Percentiles rank a stretch among this genome's conserved stretches.
These are phyloP conservation scores for Rotaria sp. DNA, from an alignment of 2,888 invertebrate species.

Conservation along the genomic window DNA sequence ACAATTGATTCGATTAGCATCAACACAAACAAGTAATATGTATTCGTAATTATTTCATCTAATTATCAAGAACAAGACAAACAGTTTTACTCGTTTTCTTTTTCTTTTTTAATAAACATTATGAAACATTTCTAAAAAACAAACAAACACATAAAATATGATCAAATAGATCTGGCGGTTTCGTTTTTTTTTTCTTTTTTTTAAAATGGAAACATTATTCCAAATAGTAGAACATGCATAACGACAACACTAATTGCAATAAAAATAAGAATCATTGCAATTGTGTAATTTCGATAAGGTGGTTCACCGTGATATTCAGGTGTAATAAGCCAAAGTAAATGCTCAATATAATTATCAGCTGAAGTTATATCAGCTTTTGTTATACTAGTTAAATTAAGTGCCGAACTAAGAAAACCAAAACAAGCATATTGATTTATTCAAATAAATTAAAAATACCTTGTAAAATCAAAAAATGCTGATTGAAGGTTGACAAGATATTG, in stretches of 20 bases:
- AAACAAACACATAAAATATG: background rate
- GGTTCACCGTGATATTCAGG: background rate
- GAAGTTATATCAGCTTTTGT: background rate
- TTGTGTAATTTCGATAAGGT: background rate
- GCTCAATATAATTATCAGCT: background rate
- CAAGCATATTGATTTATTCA: background rate
- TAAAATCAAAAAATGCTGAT: slow-evolving; percentile 6
- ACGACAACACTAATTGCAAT: background rate
- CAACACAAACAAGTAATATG: background rate
- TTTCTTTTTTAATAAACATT: background rate
- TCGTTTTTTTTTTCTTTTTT: background rate
- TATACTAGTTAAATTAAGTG: background rate
- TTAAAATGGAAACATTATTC: background rate
- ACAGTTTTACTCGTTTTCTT: background rate
- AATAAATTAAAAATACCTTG: background rate
- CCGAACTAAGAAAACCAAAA: background rate
- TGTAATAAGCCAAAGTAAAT: slow-evolving; percentile 18
- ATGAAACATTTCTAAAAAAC: background rate
- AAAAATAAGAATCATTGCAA: slow-evolving; percentile 4
- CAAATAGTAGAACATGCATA: slow-evolving; percentile 5
- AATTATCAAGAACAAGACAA: background rate
- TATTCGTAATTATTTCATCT: background rate
- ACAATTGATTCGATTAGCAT: slow-evolving; percentile 9
- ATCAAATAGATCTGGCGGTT: background rate
- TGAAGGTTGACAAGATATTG: background rate